Evolutionary conservation across 2,113 vertebrate genomes (phyloP).

Genomic region (Gymnarchus niloticus): DNA sequence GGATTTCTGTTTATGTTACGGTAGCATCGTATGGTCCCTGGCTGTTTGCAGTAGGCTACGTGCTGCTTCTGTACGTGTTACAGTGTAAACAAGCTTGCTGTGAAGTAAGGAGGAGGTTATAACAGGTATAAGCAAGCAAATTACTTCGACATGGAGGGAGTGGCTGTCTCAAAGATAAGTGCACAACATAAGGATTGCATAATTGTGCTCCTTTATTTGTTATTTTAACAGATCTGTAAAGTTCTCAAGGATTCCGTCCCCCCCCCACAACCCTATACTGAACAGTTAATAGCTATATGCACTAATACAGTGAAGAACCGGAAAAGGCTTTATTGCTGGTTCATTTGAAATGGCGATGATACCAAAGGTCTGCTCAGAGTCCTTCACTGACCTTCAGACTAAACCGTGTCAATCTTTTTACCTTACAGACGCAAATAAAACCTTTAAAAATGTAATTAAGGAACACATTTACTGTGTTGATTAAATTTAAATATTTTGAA

Average conservation of each 20-base stretch:
- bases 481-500: no score
- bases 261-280: no score
- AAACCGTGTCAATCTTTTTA: not conserved
- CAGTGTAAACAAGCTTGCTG: not conserved
- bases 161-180: no score
- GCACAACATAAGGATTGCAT: no score
- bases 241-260: no score
- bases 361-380: not conserved
- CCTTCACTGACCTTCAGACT: not conserved
- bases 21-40: not conserved
- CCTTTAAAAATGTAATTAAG: not conserved
- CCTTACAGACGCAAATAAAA: no score
- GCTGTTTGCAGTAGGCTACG: not conserved
- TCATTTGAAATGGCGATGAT: not conserved
- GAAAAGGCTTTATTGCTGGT: not conserved
- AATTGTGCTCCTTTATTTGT: no score
- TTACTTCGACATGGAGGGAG: no score
- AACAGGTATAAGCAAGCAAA: no score
- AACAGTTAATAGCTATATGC: no score
- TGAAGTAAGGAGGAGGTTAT: not conserved
- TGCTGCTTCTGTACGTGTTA: not conserved
- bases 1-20: not conserved
- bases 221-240: no score
- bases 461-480: no score
- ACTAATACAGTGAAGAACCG: not conserved